Evolutionary conservation across 2,888 invertebrate species (phyloP).

Genomic region (Harpalus rubripes): DNA sequence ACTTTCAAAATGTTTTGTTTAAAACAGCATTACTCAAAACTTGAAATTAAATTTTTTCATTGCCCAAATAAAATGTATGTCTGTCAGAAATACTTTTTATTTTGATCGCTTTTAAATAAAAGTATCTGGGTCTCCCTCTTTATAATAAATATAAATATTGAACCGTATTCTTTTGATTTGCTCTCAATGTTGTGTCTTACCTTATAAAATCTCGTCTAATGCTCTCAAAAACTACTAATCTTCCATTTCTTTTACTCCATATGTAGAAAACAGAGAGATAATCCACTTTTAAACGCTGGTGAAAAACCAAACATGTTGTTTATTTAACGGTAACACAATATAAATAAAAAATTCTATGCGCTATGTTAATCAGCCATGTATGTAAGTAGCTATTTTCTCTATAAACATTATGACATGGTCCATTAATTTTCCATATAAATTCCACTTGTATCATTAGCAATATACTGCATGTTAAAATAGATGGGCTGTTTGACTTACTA

Average conservation of each 20-base stretch:
- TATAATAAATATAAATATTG: too few relatives aligned
- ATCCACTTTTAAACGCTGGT: constrained; percentile 28
- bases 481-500: constrained; percentile 36
- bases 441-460: constrained; percentile 34
- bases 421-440: constrained; percentile 46
- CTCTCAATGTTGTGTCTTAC: not conserved
- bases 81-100: too few relatives aligned
- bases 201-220: constrained; percentile 27
- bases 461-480: constrained; percentile 27
- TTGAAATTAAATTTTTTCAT: too few relatives aligned
- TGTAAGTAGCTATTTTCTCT: constrained; percentile 31
- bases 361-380: constrained; percentile 40
- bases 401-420: constrained; percentile 35
- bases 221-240: constrained; percentile 19
- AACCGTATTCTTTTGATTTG: too few relatives aligned
- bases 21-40: too few relatives aligned
- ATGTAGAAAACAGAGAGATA: constrained; percentile 4
- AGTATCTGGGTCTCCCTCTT: too few relatives aligned
- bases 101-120: too few relatives aligned
- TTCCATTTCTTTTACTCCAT: not conserved
- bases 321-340: constrained; percentile 19
- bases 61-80: too few relatives aligned
- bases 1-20: too few relatives aligned
- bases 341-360: constrained; percentile 2
- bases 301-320: constrained; percentile 4